Evolutionary conservation across 2,888 invertebrate species (phyloP), one percentile per base, ranked within the genome.

Genomic region (Erannis defoliaria): DNA sequence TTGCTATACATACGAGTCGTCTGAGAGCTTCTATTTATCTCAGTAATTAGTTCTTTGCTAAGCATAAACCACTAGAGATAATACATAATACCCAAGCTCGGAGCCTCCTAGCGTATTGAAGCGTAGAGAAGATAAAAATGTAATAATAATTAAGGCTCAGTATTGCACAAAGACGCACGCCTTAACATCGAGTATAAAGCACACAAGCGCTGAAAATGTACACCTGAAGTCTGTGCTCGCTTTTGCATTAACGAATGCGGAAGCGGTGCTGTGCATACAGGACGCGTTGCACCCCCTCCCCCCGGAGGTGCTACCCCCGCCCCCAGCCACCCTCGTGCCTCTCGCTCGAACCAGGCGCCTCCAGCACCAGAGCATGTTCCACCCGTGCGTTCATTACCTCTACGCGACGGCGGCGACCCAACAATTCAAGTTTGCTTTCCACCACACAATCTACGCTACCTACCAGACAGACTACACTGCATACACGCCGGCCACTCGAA

Each of bases 211-310:
- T 92, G 91, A 93, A 92, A 92, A 89, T 90, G 88, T 90, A 91
- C 90, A 92, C 92, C 92, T 92, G 91, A 90, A 91, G 90, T 88
- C 89, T 89, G 87, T 84, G 84, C 89, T 83, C 88, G 92, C 91
- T 90, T 92, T 92, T 92, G 91, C 92, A 90, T 91, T 92, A 92
- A 93, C 93, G 90, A 92, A 91, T 92, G 92, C 92, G 93, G 92
- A 92, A 92, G 90, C 90, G 84, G 88, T 87, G 88, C 86, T 91
- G 87, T 91, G 92, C 92, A 92, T 89, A 91, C 90, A 92, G 88
- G 89, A 89, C 90, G 87, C 85, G 85, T 77, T 86, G 85, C 86
- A 84, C 82, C 84, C 84, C 77, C 76, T 70, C 75, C 59, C 71
- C 75, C 68, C 70, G 72, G 72, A 71, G 74, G 63, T 64, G 70